Evolutionary conservation across 2,888 invertebrate species (phyloP).

Genomic region (Pseudococcus viburni): DNA sequence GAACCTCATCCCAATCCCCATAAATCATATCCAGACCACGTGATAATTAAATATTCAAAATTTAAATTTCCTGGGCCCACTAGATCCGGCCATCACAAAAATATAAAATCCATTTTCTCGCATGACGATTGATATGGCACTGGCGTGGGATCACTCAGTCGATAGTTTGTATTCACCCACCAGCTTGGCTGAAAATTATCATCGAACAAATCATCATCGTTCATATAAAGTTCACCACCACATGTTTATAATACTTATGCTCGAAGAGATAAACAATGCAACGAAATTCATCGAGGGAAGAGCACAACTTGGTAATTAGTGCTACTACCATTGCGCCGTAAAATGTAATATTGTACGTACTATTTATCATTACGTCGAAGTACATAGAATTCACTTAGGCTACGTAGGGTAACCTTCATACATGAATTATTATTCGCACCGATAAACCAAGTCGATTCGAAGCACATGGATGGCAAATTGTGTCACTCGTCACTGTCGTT

Average conservation of each 20-base stretch:
- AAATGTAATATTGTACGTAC: not conserved
- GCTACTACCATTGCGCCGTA: not conserved
- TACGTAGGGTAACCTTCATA: not conserved
- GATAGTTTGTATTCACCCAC: conserved; percentile 3
- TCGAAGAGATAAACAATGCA: conserved; percentile 11
- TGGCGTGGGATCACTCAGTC: conserved; percentile 17
- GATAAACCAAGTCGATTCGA: not conserved
- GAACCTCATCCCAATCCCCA: not conserved
- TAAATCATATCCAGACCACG: too few relatives aligned
- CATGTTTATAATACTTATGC: not conserved
- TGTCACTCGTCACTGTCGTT: conserved; percentile 6
- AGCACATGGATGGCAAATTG: not conserved
- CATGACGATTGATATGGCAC: not conserved
- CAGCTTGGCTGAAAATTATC: not conserved
- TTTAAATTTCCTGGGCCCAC: too few relatives aligned
- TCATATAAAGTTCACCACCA: not conserved
- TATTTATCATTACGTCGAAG: not conserved
- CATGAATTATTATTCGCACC: conserved; percentile 5
- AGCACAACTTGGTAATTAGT: conserved; percentile 19
- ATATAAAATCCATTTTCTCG: not conserved
- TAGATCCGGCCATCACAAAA: too few relatives aligned
- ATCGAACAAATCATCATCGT: conserved; percentile 9
- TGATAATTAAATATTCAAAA: too few relatives aligned
- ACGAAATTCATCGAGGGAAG: not conserved
- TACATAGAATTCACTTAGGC: conserved; percentile 1